Conservation (phyloP, 1,140 invertebrate species). For the Steinernema feltiae region DNA sequence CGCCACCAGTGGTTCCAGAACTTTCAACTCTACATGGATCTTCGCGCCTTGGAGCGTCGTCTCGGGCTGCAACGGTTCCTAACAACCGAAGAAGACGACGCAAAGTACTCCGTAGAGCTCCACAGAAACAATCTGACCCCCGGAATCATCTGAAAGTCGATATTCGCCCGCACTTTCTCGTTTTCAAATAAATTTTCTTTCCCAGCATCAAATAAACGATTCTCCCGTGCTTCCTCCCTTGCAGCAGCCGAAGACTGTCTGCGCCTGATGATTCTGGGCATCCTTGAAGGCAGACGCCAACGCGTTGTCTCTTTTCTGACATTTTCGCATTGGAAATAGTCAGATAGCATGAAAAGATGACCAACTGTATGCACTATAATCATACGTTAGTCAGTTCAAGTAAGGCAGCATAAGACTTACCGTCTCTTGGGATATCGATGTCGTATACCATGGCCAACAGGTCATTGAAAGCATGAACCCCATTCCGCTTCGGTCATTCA, state of each 20-base stretch:
- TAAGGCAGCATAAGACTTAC: no score
- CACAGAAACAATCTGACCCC: not conserved
- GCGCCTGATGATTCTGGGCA: not conserved
- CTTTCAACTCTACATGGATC: constrained; percentile 45
- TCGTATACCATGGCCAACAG: no score
- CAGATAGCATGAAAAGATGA: no score
- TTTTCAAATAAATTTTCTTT: not conserved
- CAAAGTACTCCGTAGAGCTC: not conserved
- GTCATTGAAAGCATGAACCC: no score
- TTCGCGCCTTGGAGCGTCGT: constrained; percentile 42
- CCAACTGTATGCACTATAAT: no score
- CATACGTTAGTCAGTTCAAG: no score
- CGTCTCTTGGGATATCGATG: no score
- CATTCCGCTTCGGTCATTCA: no score
- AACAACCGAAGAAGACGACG: not conserved
- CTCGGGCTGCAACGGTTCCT: constrained; percentile 21
- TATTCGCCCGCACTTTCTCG: not conserved
- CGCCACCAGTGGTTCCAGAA: constrained; percentile 84
- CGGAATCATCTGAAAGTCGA: not conserved
- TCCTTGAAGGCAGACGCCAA: not conserved
- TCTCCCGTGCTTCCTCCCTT: not conserved
- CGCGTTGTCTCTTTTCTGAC: not conserved
- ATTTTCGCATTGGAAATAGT: no score
- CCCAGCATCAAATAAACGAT: not conserved
- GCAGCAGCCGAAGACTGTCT: not conserved